Evolutionary conservation across 2,113 vertebrate genomes (phyloP).

Genomic region (Turnix velox): DNA sequence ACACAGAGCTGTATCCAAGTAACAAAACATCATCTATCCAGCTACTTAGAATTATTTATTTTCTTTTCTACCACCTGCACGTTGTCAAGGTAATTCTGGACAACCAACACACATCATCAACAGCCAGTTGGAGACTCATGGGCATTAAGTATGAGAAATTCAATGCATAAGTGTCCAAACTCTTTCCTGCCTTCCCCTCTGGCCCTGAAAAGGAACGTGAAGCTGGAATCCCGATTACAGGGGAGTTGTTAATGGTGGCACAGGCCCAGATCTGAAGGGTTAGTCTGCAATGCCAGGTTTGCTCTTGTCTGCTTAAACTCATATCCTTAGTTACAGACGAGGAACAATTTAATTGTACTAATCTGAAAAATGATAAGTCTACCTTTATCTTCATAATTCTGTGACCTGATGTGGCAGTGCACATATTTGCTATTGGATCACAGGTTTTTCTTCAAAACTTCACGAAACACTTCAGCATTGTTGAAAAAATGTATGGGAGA

Average conservation of each 20-base stretch:
- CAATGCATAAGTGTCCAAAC: not conserved
- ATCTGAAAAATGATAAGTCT: not conserved
- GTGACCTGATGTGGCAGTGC: not conserved
- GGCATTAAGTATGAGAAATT: not conserved
- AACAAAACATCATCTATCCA: not conserved
- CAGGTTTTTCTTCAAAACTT: not conserved
- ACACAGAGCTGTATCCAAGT: not conserved
- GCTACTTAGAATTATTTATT: not conserved
- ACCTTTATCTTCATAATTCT: not conserved
- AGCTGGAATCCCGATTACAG: not conserved
- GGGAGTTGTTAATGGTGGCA: not conserved
- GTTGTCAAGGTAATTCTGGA: not conserved
- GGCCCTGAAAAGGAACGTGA: not conserved
- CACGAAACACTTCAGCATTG: not conserved
- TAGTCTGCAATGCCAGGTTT: not conserved
- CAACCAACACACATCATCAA: not conserved
- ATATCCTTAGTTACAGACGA: not conserved
- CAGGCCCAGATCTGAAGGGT: rapidly evolving
- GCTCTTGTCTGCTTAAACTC: not conserved
- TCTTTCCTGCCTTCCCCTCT: not conserved
- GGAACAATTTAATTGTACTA: not conserved
- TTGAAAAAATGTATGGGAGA: not conserved
- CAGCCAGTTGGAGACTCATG: not conserved
- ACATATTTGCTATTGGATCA: not conserved
- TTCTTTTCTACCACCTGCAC: not conserved